Percentiles rank a stretch among this genome's conserved stretches.
These are phyloP conservation scores for Andrena bucephala DNA, from an alignment of 2,888 invertebrate species.

Conservation along the genomic window DNA sequence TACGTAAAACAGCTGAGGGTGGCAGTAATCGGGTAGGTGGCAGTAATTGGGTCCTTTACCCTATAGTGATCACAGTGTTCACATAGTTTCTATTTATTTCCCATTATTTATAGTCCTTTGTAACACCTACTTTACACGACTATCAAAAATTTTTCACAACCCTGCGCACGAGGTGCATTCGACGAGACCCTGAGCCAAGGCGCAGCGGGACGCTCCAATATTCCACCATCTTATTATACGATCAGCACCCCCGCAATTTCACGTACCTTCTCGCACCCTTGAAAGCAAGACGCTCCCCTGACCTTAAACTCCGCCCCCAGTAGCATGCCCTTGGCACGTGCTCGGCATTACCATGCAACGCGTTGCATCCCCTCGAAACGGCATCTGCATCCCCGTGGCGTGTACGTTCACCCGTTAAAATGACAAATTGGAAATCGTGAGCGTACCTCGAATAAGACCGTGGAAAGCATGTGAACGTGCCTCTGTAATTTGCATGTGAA, in stretches of 20 bases:
- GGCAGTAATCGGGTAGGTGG: too few species aligned
- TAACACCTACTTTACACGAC: too few species aligned
- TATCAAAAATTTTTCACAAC: not conserved
- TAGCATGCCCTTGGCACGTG: slow-evolving; percentile 59
- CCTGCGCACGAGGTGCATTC: not conserved
- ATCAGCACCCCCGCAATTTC: slow-evolving; percentile 10
- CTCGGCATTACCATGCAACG: slow-evolving; percentile 52
- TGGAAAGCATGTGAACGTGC: not conserved
- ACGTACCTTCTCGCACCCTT: slow-evolving; percentile 26
- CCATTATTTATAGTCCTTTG: not conserved
- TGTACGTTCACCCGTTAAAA: slow-evolving; percentile 28
- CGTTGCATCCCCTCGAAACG: slow-evolving; percentile 54
- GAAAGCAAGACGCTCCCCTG: slow-evolving; percentile 40
- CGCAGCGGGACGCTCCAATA: too few species aligned
- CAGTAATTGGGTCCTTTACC: too few species aligned
- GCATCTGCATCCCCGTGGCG: slow-evolving; percentile 26
- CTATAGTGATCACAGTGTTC: too few species aligned
- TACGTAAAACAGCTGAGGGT: too few species aligned
- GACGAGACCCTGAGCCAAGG: not conserved
- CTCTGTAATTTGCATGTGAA: not conserved
- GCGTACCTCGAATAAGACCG: slow-evolving; percentile 15
- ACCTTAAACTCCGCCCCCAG: slow-evolving; percentile 58
- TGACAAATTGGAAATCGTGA: slow-evolving; percentile 21
- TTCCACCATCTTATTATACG: slow-evolving; percentile 11
- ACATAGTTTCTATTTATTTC: not conserved